Percentiles rank a stretch among this genome's conserved stretches.
Conservation (phyloP, 2,113 vertebrate genomes). For the Vicugna pacos region DNA sequence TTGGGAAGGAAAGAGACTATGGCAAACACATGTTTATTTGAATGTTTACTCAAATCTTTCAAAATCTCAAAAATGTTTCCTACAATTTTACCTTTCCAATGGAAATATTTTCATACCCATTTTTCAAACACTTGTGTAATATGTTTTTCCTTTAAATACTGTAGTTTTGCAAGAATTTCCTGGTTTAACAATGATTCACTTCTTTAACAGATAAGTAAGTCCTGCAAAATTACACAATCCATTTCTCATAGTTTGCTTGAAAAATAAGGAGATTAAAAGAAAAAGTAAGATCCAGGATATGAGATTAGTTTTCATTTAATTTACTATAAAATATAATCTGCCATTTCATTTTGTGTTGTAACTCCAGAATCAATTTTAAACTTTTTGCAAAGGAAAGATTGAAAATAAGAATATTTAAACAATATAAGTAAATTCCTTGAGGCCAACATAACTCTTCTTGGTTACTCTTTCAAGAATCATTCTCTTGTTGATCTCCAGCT, state of each 20-base stretch:
- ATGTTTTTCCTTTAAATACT: neutral
- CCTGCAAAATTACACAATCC: neutral
- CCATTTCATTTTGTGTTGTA: neutral
- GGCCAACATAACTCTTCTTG: neutral
- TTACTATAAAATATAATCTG: neutral
- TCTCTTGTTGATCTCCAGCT: neutral
- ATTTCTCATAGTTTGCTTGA: neutral
- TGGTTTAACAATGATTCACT: neutral
- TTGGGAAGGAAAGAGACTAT: neutral
- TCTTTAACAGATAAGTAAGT: neutral
- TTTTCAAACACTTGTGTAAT: neutral
- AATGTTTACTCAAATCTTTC: neutral
- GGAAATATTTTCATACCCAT: neutral
- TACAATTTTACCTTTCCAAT: neutral
- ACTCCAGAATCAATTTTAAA: conserved; percentile 26
- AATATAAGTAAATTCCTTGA: neutral
- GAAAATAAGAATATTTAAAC: conserved; percentile 2
- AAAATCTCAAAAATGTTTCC: neutral
- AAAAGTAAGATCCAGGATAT: neutral
- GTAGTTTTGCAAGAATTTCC: neutral
- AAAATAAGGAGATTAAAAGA: neutral
- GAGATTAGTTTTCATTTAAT: neutral
- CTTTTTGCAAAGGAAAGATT: neutral
- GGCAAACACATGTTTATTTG: neutral
- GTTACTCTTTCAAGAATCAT: neutral